Evolutionary conservation across 2,888 invertebrate species (phyloP), one percentile per base, ranked within the genome.

Genomic region (Pachymerium ferrugineum): DNA sequence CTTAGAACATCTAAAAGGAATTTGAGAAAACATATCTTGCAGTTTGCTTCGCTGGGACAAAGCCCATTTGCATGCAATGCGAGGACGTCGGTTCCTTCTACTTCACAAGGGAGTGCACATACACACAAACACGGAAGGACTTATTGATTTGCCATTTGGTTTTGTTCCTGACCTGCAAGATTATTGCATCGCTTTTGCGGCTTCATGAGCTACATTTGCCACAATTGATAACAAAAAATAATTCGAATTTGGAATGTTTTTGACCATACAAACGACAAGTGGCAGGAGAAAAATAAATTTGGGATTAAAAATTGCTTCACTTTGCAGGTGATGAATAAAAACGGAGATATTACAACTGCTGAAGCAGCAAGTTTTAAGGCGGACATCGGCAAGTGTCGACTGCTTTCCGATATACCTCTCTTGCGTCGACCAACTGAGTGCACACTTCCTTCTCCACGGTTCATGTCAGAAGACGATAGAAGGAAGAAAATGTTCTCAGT

Each of bases 101-200:
- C n/a, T 54, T 62, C 62, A 22, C 62, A 1, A 62, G 25, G 28
- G 22, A 62, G 62, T 62, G 22, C 62, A 28, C 62, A 19, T 19
- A n/a, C 62, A 62, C 62, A 62, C 62, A 62, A 62, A 62, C 62
- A 62, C 62, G 62, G n/a, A 62, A 62, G 25, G 62, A 10, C 62
- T 62, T 62, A 62, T 62, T 62, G 62, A 62, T 62, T 62, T 62
- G 62, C 62, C 62, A 62, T 62, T 62, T 62, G 62, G 62, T 62
- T 62, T 62, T 62, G 62, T 62, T 62, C 28, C 62, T 62, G 62
- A 62, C 62, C 62, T 62, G 62, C 62, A 22, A 25, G 25, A 62
- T 62, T 62, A 62, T 62, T 62, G 62, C 62, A 62, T 62, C 62
- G 62, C 62, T 62, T 62, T 25, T 28, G 62, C 28, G 62, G 25